These are phyloP conservation scores for Corydoras maculifer DNA, from an alignment of 2,113 vertebrate species.

Conservation along the genomic window DNA sequence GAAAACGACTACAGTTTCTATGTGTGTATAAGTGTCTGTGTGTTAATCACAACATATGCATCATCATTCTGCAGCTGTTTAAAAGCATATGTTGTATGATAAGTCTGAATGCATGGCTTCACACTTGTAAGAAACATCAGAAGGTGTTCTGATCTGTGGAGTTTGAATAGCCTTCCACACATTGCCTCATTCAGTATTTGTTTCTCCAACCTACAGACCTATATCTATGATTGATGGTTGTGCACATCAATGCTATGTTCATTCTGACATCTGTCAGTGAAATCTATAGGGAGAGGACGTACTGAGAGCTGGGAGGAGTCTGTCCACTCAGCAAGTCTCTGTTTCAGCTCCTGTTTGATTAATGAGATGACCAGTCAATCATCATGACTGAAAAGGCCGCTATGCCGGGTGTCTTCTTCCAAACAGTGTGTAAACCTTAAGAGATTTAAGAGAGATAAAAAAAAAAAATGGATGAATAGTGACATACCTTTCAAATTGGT, in stretches of 20 bases:
- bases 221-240: background rate
- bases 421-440: constrained; percentile 5
- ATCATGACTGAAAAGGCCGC: constrained; percentile 23
- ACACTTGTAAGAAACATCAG: no score
- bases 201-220: background rate
- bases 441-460: background rate
- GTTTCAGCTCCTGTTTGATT: constrained; percentile 18
- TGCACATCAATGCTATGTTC: background rate
- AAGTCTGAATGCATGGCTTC: background rate
- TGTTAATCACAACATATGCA: constrained; percentile 15
- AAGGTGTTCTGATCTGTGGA: no score
- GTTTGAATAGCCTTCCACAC: no score
- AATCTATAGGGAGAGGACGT: background rate
- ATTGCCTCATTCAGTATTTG: background rate
- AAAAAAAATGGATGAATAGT: background rate
- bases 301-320: background rate
- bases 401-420: constrained; percentile 17
- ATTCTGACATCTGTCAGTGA: constrained; percentile 8
- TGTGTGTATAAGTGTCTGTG: constrained; percentile 9
- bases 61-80: constrained; percentile 16
- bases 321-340: background rate
- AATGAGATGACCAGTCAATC: constrained; percentile 21
- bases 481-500: no score
- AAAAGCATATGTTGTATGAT: background rate
- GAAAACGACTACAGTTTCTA: constrained; percentile 12